Conservation (phyloP, 2,797 vertebrate species). For the Cirrhinus mrigala region DNA sequence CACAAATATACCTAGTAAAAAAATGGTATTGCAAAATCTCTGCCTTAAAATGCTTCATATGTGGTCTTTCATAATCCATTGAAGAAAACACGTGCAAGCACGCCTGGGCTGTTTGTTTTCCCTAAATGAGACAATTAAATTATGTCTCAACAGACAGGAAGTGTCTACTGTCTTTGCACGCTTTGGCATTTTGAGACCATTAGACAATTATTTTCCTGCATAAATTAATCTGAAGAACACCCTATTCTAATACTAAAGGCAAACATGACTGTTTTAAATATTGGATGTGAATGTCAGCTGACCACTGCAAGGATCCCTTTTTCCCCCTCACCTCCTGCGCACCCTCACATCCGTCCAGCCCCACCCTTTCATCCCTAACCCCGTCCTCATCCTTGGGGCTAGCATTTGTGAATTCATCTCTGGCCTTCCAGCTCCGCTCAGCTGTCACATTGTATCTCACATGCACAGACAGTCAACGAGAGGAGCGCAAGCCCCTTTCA, state of each 20-base stretch:
- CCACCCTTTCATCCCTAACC: constrained; percentile 53
- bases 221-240: constrained; percentile 3
- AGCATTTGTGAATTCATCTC: constrained; percentile 81
- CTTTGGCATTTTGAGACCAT: constrained; percentile 23
- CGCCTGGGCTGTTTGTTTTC: constrained; percentile 38
- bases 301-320: constrained; percentile 15
- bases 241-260: not conserved
- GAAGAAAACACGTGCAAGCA: constrained; percentile 32
- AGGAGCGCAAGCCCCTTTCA: constrained; percentile 76
- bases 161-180: constrained; percentile 20
- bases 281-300: constrained; percentile 19
- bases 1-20: not conserved
- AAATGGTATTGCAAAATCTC: not conserved
- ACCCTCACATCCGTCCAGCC: constrained; percentile 41
- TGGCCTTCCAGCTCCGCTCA: constrained; percentile 76
- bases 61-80: constrained; percentile 29
- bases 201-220: constrained; percentile 26
- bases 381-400: constrained; percentile 72
- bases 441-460: constrained; percentile 82
- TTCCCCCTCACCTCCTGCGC: not conserved
- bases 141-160: constrained; percentile 40
- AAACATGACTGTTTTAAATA: constrained; percentile 12
- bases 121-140: constrained; percentile 47
- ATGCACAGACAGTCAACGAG: constrained; percentile 75
- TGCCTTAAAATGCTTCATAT: not conserved